Base-by-base conservation (phyloP, 2,113 vertebrate species). In the Psephotus haematonotus region DNA sequence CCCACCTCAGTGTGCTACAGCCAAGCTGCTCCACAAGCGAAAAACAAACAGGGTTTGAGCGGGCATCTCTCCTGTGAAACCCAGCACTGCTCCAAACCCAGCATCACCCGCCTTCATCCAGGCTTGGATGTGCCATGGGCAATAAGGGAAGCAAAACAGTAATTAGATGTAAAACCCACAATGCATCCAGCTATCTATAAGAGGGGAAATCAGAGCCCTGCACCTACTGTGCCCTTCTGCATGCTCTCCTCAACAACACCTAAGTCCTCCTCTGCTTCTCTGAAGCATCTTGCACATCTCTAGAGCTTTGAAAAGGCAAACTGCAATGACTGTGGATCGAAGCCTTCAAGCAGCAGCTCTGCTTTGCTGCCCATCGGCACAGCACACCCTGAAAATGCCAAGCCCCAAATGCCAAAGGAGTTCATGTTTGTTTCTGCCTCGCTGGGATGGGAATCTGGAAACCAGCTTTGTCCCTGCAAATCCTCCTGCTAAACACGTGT, bases 281-380 rank as follows among this genome's bases (percentile, higher is more conserved):
- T 27, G 39, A 71, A 83, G 72, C 55, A 64, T 9, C 39, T 19
- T 4, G 16, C 9, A 3, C 27, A 11, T 17, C 55, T 55, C 80
- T 27, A 14, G 37, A 75, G 55, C 80, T 80, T 19, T 52, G 55
- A 33, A 47, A 75, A 46, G 23, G 8, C 71, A 29, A 80, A 55
- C 31, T 39, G 15, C 70, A 17, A 2, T 0, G 0, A 6, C 13
- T 5, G 24, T 2, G 4, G 76, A 25, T 6, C 0, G 0, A 39
- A 85, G 55, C 17, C 17, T 28, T 39, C 11, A 5, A 29, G 52
- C 71, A 71, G 77, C 77, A 80, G 50, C 68, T 90, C 90, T 35
- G 59, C 77, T 60, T 37, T 29, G 35, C 72, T 82, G 86, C 43
- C 55, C 39, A 2, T 4, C 16, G 80, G 49, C 83, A 68, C 24